phyloP scores from a whole-genome alignment of 2,113 vertebrate species.

The Microcebus ravelobensis region DNA sequence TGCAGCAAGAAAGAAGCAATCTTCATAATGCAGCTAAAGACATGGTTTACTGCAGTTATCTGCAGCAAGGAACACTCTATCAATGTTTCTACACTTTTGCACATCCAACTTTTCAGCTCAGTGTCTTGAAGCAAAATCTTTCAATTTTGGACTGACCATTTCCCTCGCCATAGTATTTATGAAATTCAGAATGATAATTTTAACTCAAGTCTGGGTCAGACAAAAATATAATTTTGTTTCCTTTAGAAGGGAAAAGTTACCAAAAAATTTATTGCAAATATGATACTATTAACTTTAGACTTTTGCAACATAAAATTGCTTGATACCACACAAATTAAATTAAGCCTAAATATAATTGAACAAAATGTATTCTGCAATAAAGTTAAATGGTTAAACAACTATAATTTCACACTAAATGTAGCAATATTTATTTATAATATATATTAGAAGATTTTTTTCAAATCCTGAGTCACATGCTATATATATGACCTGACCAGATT shows the following conservation, averaged over 20 bases:
- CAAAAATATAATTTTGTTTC: slow-evolving; percentile 91
- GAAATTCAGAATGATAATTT: slow-evolving; percentile 83
- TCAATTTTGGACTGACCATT: slow-evolving; percentile 76
- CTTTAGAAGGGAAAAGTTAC: slow-evolving; percentile 80
- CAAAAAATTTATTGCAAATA: slow-evolving; percentile 67
- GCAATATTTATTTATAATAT: slow-evolving; percentile 40
- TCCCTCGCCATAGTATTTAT: slow-evolving; percentile 79
- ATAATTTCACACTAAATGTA: slow-evolving; percentile 47
- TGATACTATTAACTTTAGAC: slow-evolving; percentile 55
- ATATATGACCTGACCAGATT: slow-evolving; percentile 56
- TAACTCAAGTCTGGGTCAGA: slow-evolving; percentile 88
- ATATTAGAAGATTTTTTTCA: slow-evolving; percentile 20
- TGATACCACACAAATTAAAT: slow-evolving; percentile 49
- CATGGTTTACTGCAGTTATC: slow-evolving; percentile 83
- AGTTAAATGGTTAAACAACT: slow-evolving; percentile 14
- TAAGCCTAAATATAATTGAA: slow-evolving; percentile 48
- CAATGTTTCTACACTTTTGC: slow-evolving; percentile 80
- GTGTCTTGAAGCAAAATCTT: slow-evolving; percentile 86
- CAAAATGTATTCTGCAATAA: slow-evolving; percentile 58
- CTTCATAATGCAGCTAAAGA: slow-evolving; percentile 79
- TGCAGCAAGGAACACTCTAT: slow-evolving; percentile 81
- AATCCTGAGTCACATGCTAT: slow-evolving; percentile 42
- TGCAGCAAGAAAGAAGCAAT: slow-evolving; percentile 85
- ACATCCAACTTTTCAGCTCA: slow-evolving; percentile 85
- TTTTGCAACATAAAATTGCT: slow-evolving; percentile 53